Conservation (phyloP, 2,113 vertebrate species). For the Semnornis frantzii region DNA sequence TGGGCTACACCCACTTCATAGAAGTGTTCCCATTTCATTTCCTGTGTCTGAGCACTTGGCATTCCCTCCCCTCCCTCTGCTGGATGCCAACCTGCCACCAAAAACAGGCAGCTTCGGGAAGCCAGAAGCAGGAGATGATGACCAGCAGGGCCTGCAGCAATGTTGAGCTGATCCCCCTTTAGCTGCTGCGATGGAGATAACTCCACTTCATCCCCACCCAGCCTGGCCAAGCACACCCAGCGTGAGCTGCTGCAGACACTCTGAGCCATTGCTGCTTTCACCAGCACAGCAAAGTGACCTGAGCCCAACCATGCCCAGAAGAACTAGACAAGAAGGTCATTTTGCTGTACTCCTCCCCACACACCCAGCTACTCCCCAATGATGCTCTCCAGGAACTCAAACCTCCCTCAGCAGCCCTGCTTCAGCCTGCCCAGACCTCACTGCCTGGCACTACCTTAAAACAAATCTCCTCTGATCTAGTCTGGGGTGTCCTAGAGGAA, state of each 20-base stretch:
- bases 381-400: not conserved
- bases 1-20: constrained; percentile 43
- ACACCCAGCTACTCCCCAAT: not conserved
- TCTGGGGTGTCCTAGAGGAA: rapidly evolving
- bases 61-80: not conserved
- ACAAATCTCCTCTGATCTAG: rapidly evolving
- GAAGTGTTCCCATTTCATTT: constrained; percentile 38
- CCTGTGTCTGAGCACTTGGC: not conserved
- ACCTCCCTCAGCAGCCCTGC: not conserved
- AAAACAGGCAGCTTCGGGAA: rapidly evolving
- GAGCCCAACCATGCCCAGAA: not conserved
- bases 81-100: not conserved
- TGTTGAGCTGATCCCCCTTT: not conserved
- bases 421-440: not conserved
- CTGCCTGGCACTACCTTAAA: not conserved
- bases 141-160: not conserved
- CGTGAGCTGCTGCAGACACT: not conserved
- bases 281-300: not conserved
- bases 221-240: not conserved
- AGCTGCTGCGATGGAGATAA: not conserved
- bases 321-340: not conserved
- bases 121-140: not conserved
- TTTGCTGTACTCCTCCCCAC: rapidly evolving
- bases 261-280: not conserved
- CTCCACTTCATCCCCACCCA: not conserved